Evolutionary conservation across 2,113 vertebrate species (phyloP).

Genomic region (Dipodomys merriami): DNA sequence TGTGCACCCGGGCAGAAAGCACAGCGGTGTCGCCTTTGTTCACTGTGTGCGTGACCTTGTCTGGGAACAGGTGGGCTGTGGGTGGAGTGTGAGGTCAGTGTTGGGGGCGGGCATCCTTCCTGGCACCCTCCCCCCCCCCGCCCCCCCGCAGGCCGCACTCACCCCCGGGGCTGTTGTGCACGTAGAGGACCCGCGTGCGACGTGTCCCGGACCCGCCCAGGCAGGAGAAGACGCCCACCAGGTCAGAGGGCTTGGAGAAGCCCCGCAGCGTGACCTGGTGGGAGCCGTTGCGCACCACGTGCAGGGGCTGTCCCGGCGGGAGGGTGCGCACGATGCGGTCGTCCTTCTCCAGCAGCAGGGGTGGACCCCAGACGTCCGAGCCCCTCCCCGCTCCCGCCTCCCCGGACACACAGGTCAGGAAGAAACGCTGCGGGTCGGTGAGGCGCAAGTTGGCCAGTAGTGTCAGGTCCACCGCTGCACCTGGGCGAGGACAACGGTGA

Average conservation of each 20-base stretch:
- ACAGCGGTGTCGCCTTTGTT: conserved; percentile 89
- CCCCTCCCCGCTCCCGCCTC: conserved; percentile 82
- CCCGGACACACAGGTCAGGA: conserved; percentile 91
- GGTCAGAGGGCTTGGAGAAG: conserved; percentile 85
- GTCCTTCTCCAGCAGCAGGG: conserved; percentile 92
- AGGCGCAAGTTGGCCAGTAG: conserved; percentile 90
- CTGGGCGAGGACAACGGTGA: conserved; percentile 80
- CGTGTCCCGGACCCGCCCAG: conserved; percentile 80
- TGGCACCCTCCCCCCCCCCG: accelerated
- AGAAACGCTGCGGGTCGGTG: conserved; percentile 86
- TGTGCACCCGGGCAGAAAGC: conserved; percentile 89
- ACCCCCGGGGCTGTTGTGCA: conserved; percentile 93
- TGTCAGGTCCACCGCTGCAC: conserved; percentile 92
- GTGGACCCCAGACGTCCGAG: conserved; percentile 75
- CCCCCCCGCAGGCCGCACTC: conserved; percentile 19
- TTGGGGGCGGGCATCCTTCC: accelerated
- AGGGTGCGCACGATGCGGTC: conserved; percentile 91
- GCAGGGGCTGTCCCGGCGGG: conserved; percentile 82
- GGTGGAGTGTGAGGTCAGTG: neutral
- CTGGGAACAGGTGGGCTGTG: conserved; percentile 88
- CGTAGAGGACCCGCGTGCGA: conserved; percentile 89
- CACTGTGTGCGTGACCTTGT: conserved; percentile 91
- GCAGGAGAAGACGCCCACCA: conserved; percentile 95
- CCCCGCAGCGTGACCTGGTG: conserved; percentile 80
- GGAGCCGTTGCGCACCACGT: conserved; percentile 86